Base-by-base conservation (phyloP, 2,113 vertebrate species). In the Junco hyemalis region DNA sequence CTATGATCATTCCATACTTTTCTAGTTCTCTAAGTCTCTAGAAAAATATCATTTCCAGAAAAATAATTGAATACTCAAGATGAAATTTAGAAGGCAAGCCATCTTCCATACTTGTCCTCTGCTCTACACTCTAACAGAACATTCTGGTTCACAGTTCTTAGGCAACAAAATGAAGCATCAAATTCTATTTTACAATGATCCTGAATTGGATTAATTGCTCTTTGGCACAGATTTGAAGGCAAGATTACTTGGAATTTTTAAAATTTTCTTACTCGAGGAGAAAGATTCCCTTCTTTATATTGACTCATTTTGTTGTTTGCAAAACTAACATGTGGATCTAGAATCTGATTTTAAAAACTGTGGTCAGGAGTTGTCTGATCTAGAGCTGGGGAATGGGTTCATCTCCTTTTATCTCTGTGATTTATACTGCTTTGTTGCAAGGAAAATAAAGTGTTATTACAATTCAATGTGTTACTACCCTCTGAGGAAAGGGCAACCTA, bases 401-500 rank as follows among this genome's bases (percentile, higher is more conserved):
- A 77, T 60, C 83, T 89, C 44, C 59, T 84, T 94, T 88, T 92
- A 91, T 77, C 61, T 80, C 69, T 76, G 51, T 92, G 87, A 90
- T 86, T 93, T 77, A 84, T 64, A 54, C 38, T 47, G 22, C 91
- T 92, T 86, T 79, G 22, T 78, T 59, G 42, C 63, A 86, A 72
- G 72, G 29, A 71, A 86, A 95, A 80, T 76, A 76, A 91, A 91
- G 42, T 44, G 42, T 51, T 66, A 47, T 92, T 90, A 63, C 31
- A 11, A 74, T 85, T 93, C 86, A 78, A 13, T 59, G 35, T 87
- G 59, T 78, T 95, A 76, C 73, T 91, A 33, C 16, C 65, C 61
- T 86, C 81, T 63, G 60, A 93, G 88, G 76, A 95, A 92, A 96
- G 80, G 93, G 65, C 89, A 96, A 70, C 61, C 72, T 79, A 77